Percentiles rank a stretch among this genome's conserved stretches.
Evolutionary conservation across 2,797 vertebrate species (phyloP).

Genomic region (Zalophus californianus): DNA sequence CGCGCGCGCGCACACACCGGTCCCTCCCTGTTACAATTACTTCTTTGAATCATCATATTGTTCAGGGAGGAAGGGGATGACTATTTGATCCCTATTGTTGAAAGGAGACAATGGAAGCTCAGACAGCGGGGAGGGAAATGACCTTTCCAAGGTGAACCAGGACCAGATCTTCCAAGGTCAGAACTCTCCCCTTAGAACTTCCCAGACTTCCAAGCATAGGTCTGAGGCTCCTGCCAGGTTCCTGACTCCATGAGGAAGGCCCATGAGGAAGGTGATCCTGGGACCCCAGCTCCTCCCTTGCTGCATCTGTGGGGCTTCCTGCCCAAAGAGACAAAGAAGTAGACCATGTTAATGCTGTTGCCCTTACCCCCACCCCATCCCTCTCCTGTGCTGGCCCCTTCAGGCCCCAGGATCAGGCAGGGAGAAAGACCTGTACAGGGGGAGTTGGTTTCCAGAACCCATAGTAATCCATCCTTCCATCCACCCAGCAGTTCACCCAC

Average conservation of each 20-base stretch:
- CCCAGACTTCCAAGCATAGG: background rate
- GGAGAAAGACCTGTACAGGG: background rate
- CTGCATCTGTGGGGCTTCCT: background rate
- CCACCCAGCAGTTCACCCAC: background rate
- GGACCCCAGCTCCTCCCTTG: background rate
- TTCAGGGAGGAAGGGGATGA: background rate
- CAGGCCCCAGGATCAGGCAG: background rate
- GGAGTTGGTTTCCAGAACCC: background rate
- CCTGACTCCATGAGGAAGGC: background rate
- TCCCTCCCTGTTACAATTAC: background rate
- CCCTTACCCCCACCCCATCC: background rate
- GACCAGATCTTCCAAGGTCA: background rate
- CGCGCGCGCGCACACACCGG: fast-evolving
- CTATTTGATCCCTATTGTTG: background rate
- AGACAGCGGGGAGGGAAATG: background rate
- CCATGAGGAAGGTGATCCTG: background rate
- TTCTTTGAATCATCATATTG: background rate
- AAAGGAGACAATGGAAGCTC: slow-evolving; percentile 55
- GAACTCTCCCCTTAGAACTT: background rate
- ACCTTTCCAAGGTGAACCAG: background rate
- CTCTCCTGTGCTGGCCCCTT: background rate
- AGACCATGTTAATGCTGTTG: background rate
- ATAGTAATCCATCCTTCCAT: background rate
- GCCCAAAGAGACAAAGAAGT: background rate
- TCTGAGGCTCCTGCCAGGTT: background rate